Conservation (phyloP, 2,797 vertebrate genomes). For the Coregonus suidteri region DNA sequence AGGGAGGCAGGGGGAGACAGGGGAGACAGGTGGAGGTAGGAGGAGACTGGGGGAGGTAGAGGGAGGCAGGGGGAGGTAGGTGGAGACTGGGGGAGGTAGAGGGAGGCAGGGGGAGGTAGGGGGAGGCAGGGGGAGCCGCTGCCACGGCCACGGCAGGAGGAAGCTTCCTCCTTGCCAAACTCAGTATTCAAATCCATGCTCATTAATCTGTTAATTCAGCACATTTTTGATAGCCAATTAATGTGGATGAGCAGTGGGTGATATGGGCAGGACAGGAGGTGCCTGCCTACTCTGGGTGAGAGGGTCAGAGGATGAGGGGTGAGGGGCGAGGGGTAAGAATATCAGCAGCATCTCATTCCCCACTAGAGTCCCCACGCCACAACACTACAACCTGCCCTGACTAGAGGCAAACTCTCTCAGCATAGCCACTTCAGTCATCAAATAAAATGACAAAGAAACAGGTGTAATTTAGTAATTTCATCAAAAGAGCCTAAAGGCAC, state of each 20-base stretch:
- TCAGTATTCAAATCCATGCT: conserved; percentile 79
- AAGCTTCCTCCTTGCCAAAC: conserved; percentile 80
- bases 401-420: neutral
- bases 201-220: conserved; percentile 89
- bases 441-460: neutral
- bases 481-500: too few species aligned
- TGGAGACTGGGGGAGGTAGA: conserved; percentile 62
- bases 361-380: neutral
- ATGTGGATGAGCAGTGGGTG: conserved; percentile 80
- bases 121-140: conserved; percentile 44
- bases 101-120: conserved; percentile 64
- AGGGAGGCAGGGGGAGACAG: neutral
- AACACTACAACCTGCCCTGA: neutral
- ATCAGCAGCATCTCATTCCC: conserved; percentile 48
- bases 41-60: neutral
- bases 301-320: too few species aligned
- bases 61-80: conserved; percentile 44
- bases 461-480: neutral
- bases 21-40: conserved; percentile 25
- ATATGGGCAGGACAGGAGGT: conserved; percentile 62
- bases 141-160: conserved; percentile 61
- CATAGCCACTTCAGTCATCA: conserved; percentile 42
- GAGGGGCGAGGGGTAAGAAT: conserved; percentile 37
- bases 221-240: conserved; percentile 94
- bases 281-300: too few species aligned